These are phyloP conservation scores for Spodoptera littoralis DNA, from an alignment of 2,888 invertebrate genomes.

Conservation along the genomic window DNA sequence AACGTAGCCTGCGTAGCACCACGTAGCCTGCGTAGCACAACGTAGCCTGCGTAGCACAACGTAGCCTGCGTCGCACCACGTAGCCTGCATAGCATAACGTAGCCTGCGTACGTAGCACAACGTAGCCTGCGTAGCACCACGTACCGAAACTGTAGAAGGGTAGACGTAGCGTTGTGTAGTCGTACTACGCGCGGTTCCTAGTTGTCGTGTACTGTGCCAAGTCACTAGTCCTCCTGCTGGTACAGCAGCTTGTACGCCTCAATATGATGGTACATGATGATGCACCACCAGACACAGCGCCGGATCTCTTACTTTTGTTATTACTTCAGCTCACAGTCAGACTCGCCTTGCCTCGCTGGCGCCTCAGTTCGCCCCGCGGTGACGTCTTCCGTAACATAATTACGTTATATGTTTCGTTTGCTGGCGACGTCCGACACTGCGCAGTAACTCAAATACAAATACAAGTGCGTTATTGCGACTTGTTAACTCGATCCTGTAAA, in stretches of 20 bases:
- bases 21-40: not conserved
- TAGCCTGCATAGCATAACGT: not conserved
- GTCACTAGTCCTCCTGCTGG: too few relatives aligned
- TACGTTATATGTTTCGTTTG: too few relatives aligned
- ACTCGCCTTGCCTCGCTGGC: too few relatives aligned
- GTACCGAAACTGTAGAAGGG: not conserved
- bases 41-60: slow-evolving; percentile 1
- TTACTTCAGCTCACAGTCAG: too few relatives aligned
- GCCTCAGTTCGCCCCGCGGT: too few relatives aligned
- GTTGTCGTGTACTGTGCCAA: not conserved
- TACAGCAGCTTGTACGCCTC: too few relatives aligned
- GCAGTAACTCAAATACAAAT: not conserved
- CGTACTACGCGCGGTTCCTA: slow-evolving; percentile 1
- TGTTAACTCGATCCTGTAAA: not conserved
- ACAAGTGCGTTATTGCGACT: too few relatives aligned
- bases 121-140: slow-evolving; percentile 2
- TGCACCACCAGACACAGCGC: too few relatives aligned
- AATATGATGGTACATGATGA: too few relatives aligned
- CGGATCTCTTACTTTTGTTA: too few relatives aligned
- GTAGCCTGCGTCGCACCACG: slow-evolving; percentile 3
- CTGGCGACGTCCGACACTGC: not conserved
- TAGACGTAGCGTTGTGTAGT: not conserved
- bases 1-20: slow-evolving; percentile 2
- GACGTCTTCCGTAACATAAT: too few relatives aligned
- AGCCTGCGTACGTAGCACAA: not conserved